Conservation (phyloP, 2,888 invertebrate species). For the Plutella xylostella region DNA sequence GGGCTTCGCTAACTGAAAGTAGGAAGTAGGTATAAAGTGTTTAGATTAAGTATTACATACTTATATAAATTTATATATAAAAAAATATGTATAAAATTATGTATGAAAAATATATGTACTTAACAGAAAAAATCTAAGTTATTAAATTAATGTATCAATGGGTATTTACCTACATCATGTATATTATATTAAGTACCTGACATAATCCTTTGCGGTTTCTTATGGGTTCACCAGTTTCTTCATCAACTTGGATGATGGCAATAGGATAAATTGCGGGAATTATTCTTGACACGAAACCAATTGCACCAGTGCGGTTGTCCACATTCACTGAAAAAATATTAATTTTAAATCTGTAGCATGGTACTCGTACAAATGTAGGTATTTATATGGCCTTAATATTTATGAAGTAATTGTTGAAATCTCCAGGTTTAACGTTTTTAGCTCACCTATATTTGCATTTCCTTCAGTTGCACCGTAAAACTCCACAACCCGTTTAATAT, state of each 20-base stretch:
- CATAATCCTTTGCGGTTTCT: constrained; percentile 90
- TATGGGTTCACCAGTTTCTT: constrained; percentile 91
- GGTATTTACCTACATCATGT: not conserved
- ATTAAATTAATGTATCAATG: not conserved
- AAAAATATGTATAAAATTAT: not conserved
- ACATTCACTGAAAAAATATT: constrained; percentile 80
- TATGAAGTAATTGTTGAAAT: not conserved
- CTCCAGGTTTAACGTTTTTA: too few relatives aligned
- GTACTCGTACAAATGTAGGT: too few relatives aligned
- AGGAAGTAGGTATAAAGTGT: constrained; percentile 1
- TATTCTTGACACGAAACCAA: constrained; percentile 94
- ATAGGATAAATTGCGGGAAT: constrained; percentile 93
- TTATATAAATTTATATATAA: not conserved
- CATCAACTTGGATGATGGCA: constrained; percentile 91
- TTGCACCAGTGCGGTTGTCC: constrained; percentile 93
- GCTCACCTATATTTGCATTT: constrained; percentile 91
- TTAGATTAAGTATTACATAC: too few relatives aligned
- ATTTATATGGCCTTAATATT: not conserved
- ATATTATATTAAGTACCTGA: constrained; percentile 51
- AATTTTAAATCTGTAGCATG: not conserved
- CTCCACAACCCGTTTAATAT: constrained; percentile 87
- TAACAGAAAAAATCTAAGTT: not conserved
- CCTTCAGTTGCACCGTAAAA: constrained; percentile 99
- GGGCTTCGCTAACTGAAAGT: constrained; percentile 64
- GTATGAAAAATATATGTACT: not conserved